phyloP scores from a whole-genome alignment of 1,140 invertebrate species.

The Ostrea denselamellosa region DNA sequence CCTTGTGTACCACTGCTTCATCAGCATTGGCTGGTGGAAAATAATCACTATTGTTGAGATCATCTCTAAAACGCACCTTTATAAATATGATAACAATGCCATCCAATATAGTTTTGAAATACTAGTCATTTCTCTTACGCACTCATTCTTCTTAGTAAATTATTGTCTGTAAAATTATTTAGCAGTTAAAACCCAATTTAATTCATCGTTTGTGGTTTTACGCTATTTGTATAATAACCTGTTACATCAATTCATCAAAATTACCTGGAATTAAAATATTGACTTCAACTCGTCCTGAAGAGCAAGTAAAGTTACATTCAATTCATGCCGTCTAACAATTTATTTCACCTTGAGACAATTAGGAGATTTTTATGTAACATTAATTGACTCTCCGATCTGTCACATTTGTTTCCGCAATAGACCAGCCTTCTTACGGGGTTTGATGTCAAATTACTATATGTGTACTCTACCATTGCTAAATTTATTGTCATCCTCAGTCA shows the following conservation, averaged over 20 bases:
- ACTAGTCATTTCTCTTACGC: no score
- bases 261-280: background rate
- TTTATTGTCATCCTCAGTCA: background rate
- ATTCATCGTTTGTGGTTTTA: background rate
- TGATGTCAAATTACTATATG: conserved; percentile 26
- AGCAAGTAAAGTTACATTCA: conserved; percentile 10
- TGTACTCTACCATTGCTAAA: conserved; percentile 28
- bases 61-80: no score
- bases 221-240: background rate
- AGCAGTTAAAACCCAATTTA: background rate
- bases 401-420: conserved; percentile 27
- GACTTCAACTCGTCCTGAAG: background rate
- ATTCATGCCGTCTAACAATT: conserved; percentile 13
- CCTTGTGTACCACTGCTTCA: no score
- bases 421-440: background rate
- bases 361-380: conserved; percentile 14
- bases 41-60: no score
- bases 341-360: conserved; percentile 31
- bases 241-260: conserved; percentile 9
- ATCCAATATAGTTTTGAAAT: no score
- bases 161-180: background rate
- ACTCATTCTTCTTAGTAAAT: no score
- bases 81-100: no score
- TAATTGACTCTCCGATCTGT: conserved; percentile 19
- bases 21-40: no score